Evolutionary conservation across 2,113 vertebrate genomes (phyloP).

Genomic region (Trinectes maculatus): DNA sequence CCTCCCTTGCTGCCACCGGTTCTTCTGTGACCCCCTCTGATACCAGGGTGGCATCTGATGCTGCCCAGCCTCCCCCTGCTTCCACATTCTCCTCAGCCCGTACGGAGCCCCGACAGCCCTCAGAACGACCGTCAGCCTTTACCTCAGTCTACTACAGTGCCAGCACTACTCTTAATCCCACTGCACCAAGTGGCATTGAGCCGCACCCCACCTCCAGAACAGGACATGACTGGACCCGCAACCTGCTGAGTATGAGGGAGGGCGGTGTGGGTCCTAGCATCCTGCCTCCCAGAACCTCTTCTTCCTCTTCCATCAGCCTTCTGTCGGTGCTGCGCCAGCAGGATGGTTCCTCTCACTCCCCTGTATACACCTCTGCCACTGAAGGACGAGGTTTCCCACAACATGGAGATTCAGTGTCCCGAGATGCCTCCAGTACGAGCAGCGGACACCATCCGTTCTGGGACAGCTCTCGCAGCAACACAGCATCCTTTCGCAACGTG

Average conservation of each 20-base stretch:
- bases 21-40: constrained; percentile 78
- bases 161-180: constrained; percentile 86
- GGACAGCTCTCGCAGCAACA: constrained; percentile 75
- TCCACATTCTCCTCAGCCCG: constrained; percentile 94
- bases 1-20: constrained; percentile 79
- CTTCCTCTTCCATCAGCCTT: constrained; percentile 94
- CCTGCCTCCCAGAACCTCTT: constrained; percentile 95
- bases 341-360: constrained; percentile 90
- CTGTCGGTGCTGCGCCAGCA: constrained; percentile 93
- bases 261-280: constrained; percentile 73
- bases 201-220: constrained; percentile 75
- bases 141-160: constrained; percentile 95
- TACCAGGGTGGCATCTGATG: constrained; percentile 68
- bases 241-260: constrained; percentile 86
- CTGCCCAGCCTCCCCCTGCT: constrained; percentile 82
- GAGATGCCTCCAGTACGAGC: constrained; percentile 78
- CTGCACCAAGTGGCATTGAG: constrained; percentile 77
- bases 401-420: constrained; percentile 74
- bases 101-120: constrained; percentile 85
- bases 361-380: constrained; percentile 96
- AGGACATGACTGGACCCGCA: constrained; percentile 88
- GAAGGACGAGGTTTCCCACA: constrained; percentile 91
- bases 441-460: constrained; percentile 86
- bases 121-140: constrained; percentile 94
- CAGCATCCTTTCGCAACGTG: constrained; percentile 91